Base-by-base conservation (phyloP, 2,113 vertebrate genomes). In the Megalops atlanticus region DNA sequence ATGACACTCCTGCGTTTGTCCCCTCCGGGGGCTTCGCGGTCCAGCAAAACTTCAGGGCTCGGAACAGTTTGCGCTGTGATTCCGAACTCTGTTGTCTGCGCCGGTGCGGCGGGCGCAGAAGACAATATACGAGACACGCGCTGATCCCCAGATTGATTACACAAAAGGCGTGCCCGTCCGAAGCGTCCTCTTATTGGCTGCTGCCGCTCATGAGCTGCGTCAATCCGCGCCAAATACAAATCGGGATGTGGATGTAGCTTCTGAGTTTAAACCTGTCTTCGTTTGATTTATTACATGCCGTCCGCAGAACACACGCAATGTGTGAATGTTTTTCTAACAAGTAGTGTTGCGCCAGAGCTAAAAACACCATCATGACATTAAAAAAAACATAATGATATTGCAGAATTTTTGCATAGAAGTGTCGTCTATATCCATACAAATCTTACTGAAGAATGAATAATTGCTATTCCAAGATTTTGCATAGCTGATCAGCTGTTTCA, bases 101-200 rank as follows among this genome's bases (percentile, higher is more conserved):
- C 76, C 7, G 45, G 69, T 21, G n/a, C 49, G 27, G 40, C 74
- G 8, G 36, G 33, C 72, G 43, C 80, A 79, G 74, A 6, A 75
- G 54, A 78, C 80, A 40, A 74, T 52, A 15, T 70, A 43, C 31
- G 38, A 7, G 31, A 58, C 81, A 58, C 79, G 35, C 81, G 82
- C 45, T 77, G 81, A 88, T 87, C 83, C 68, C 75, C 43, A 83
- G 87, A 81, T 86, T 91, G 88, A 90, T 89, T 87, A 88, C 89
- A 84, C 74, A 81, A 77, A 0, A 83, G 15, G 45, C 14, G 81
- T 2, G 18, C 86, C 87, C 85, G 78, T 18, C 88, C 85, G 81
- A 2, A 0, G 2, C 2, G 35, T 3, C 4, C 79, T 43, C 70
- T 89, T 33, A 90, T 92, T 94, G 89, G 92, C 14, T 75, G 21